phyloP scores from a whole-genome alignment of 30 jellyfish, hydroid and myxozoan genomes.

The Phacellophora camtschatica region DNA sequence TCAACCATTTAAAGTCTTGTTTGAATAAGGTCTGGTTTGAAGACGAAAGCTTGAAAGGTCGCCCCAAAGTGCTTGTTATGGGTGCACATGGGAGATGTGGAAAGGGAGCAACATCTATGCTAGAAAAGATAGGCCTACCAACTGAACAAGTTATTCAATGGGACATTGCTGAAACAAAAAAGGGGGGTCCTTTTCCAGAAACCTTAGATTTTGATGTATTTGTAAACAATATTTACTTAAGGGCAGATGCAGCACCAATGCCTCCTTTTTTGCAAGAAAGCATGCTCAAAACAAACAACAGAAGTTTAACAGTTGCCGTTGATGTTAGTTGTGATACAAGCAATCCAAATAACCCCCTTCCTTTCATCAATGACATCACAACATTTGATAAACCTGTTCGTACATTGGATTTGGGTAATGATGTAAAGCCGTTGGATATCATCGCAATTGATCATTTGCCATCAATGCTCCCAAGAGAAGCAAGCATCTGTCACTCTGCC shows the following conservation, averaged over 20 bases:
- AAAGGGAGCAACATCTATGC: slow-evolving; percentile 57
- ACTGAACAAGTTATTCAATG: slow-evolving; percentile 30
- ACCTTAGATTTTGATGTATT: slow-evolving; percentile 55
- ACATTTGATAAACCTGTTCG: slow-evolving; percentile 51
- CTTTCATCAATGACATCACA: slow-evolving; percentile 45
- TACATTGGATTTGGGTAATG: slow-evolving; percentile 15
- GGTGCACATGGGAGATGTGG: slow-evolving; percentile 87
- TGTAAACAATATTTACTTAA: slow-evolving; percentile 51
- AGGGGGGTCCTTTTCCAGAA: slow-evolving; percentile 65
- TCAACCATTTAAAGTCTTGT: slow-evolving; percentile 26
- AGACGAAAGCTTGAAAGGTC: background rate
- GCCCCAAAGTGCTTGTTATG: slow-evolving; percentile 60
- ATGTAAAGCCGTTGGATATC: slow-evolving; percentile 26
- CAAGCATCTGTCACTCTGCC: slow-evolving; percentile 41
- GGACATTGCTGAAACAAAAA: slow-evolving; percentile 63
- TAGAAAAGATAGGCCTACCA: slow-evolving; percentile 57
- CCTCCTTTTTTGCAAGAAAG: slow-evolving; percentile 43
- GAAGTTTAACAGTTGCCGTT: slow-evolving; percentile 61
- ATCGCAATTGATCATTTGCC: slow-evolving; percentile 76
- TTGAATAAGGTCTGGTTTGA: slow-evolving; percentile 9
- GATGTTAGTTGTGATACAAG: slow-evolving; percentile 78
- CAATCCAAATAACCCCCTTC: slow-evolving; percentile 74
- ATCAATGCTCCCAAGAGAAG: slow-evolving; percentile 69
- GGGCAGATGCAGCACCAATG: slow-evolving; percentile 2
- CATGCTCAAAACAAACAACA: slow-evolving; percentile 14